These are phyloP conservation scores for Thymelicus lineola DNA, from an alignment of 2,888 invertebrate genomes.

Conservation along the genomic window DNA sequence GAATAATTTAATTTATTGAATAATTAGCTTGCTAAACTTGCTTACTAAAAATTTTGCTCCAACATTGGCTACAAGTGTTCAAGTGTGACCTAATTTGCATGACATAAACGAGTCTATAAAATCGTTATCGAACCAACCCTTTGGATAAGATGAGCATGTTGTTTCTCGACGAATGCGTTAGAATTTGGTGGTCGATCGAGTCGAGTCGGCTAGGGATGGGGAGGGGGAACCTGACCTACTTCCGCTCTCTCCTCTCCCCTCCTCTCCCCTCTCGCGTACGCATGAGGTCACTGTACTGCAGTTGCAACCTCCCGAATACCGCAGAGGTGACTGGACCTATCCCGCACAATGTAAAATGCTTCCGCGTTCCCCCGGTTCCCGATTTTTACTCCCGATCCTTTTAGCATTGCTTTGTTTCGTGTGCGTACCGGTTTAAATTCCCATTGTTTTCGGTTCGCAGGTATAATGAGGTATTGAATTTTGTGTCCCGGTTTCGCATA, in stretches of 20 bases:
- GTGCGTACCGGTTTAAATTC: conserved; percentile 22
- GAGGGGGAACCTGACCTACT: conserved; percentile 66
- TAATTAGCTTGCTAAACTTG: not conserved
- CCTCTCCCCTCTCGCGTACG: conserved; percentile 66
- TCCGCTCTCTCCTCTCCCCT: conserved; percentile 46
- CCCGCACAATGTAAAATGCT: conserved; percentile 39
- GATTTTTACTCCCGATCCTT: conserved; percentile 38
- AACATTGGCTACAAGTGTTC: not conserved
- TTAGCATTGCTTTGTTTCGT: conserved; percentile 36
- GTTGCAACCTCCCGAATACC: conserved; percentile 76
- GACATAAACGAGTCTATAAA: conserved; percentile 2
- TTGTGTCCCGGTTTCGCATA: not conserved
- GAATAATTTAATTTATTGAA: no score
- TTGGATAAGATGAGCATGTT: conserved; percentile 39
- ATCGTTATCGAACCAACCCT: conserved; percentile 17
- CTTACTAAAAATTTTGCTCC: not conserved
- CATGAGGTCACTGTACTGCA: conserved; percentile 84
- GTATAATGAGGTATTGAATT: conserved; percentile 26
- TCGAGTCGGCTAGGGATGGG: conserved; percentile 59
- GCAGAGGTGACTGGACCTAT: conserved; percentile 75
- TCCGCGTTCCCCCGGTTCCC: conserved; percentile 34
- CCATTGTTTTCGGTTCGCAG: conserved; percentile 12
- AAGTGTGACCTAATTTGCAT: conserved; percentile 22
- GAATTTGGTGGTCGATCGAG: conserved; percentile 81
- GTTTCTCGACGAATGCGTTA: conserved; percentile 65